Evolutionary conservation across 2,888 invertebrate species (phyloP).

Genomic region (Cremastinae sp.): DNA sequence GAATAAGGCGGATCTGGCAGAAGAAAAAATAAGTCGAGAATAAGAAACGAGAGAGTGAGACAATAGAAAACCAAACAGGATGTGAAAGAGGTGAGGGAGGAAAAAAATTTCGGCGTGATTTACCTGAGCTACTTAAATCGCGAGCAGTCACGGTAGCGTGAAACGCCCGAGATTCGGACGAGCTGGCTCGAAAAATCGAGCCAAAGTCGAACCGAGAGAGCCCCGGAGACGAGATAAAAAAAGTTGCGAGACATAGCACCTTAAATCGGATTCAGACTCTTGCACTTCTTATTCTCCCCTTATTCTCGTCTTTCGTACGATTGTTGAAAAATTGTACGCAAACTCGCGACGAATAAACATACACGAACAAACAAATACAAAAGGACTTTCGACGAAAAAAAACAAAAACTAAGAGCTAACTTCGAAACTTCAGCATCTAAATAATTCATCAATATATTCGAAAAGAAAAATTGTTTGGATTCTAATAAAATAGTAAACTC

Average conservation of each 20-base stretch:
- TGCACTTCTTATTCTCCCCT: constrained; percentile 10
- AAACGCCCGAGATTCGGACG: constrained; percentile 21
- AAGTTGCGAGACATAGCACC: constrained; percentile 16
- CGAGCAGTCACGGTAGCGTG: constrained; percentile 48
- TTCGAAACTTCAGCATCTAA: constrained; percentile 39
- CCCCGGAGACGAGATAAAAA: neutral
- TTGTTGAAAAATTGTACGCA: constrained; percentile 18
- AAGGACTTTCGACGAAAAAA: constrained; percentile 23
- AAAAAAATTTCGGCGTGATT: constrained; percentile 49
- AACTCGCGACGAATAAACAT: neutral
- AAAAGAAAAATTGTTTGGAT: constrained; percentile 1
- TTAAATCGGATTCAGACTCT: constrained; percentile 26
- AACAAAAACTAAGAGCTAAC: neutral
- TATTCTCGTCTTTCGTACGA: constrained; percentile 2
- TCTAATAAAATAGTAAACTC: constrained; percentile 29
- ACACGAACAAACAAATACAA: constrained; percentile 27
- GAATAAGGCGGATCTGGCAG: constrained; percentile 20
- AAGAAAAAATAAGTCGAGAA: neutral
- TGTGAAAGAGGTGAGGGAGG: neutral
- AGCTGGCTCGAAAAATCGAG: constrained; percentile 28
- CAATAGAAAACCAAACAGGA: neutral
- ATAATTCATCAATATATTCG: constrained; percentile 24
- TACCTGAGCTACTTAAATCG: constrained; percentile 51
- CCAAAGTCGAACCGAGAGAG: constrained; percentile 14
- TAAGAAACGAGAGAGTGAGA: neutral